phyloP scores from a whole-genome alignment of 2,888 invertebrate species.

The Hypomecis atomaria region DNA sequence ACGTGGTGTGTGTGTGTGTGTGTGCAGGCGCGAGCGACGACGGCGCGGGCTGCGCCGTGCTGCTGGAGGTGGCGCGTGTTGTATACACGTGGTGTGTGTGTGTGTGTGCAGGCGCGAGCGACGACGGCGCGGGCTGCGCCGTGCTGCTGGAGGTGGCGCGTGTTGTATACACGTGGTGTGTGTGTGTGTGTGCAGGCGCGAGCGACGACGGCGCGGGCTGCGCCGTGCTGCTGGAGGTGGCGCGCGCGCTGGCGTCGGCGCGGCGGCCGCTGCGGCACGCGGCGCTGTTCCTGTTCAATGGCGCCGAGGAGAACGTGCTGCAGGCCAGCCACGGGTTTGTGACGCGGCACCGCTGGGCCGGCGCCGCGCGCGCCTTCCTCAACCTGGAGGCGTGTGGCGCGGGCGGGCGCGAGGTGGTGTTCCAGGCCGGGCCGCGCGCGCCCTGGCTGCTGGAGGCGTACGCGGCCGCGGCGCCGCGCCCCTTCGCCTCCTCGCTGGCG shows the following conservation, averaged over 20 bases:
- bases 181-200: conserved; percentile 84
- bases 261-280: conserved; percentile 87
- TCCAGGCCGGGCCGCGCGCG: conserved; percentile 90
- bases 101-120: too few relatives aligned
- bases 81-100: too few relatives aligned
- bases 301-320: conserved; percentile 96
- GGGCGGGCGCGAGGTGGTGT: conserved; percentile 93
- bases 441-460: conserved; percentile 81
- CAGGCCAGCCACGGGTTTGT: conserved; percentile 95
- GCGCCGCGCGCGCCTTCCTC: conserved; percentile 88
- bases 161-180: neutral
- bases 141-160: neutral
- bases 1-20: too few relatives aligned
- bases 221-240: conserved; percentile 93
- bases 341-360: conserved; percentile 94
- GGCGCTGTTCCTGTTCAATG: conserved; percentile 94
- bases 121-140: too few relatives aligned
- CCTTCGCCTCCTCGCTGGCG: conserved; percentile 92
- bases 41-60: too few relatives aligned
- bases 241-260: conserved; percentile 87
- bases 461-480: conserved; percentile 91
- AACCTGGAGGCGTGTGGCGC: conserved; percentile 96
- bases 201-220: conserved; percentile 96
- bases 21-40: too few relatives aligned
- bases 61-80: too few relatives aligned